phyloP scores from a whole-genome alignment of 2,888 invertebrate genomes.

The Lepidocyrtinus sp. region DNA sequence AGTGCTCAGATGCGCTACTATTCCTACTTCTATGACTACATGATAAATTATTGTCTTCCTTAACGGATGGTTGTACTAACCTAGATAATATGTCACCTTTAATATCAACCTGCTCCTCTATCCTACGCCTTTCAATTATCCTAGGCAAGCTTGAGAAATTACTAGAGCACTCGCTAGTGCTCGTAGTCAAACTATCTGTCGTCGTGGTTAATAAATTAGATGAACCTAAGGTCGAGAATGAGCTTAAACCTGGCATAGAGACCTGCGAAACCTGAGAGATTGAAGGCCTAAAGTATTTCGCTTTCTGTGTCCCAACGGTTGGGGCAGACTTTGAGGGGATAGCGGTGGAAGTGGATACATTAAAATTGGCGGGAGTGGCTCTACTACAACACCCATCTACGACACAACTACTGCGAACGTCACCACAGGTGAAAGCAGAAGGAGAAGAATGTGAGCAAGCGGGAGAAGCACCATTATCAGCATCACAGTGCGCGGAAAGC shows the following conservation, averaged over 20 bases:
- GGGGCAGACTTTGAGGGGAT: not conserved
- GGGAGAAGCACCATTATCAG: constrained; percentile 25
- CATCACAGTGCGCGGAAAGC: too few species aligned
- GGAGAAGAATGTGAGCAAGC: constrained; percentile 23
- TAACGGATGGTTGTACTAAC: too few species aligned
- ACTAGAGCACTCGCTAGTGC: constrained; percentile 27
- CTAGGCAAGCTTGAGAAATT: not conserved
- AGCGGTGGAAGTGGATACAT: not conserved
- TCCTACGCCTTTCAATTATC: not conserved
- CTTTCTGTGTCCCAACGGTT: not conserved
- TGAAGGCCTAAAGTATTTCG: not conserved
- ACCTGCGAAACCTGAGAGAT: not conserved
- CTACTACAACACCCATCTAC: not conserved
- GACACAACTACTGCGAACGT: not conserved
- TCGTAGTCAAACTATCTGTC: constrained; percentile 45
- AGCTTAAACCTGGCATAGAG: constrained; percentile 24
- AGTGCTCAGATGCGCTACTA: not conserved
- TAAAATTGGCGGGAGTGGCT: not conserved
- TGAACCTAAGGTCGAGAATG: constrained; percentile 38
- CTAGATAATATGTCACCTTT: not conserved
- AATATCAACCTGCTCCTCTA: not conserved
- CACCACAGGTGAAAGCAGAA: constrained; percentile 14
- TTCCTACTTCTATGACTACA: not conserved
- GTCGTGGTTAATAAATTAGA: constrained; percentile 19
- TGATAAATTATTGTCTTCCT: not conserved